Percentiles rank a stretch among this genome's conserved stretches.
These are phyloP conservation scores for Coracias cyanogaster DNA, from an alignment of 2,797 vertebrate genomes.

Conservation along the genomic window DNA sequence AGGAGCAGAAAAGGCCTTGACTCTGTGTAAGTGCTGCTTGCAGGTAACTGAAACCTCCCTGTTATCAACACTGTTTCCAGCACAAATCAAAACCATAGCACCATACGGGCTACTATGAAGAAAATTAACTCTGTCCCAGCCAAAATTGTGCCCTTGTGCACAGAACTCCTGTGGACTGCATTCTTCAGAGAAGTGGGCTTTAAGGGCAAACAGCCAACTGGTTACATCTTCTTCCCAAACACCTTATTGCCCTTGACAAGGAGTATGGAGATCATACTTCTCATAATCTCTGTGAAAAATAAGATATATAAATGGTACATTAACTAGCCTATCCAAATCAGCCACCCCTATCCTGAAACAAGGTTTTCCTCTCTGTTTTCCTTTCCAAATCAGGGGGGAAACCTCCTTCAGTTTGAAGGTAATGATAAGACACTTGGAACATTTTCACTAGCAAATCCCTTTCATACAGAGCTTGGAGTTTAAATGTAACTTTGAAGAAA, in stretches of 20 bases:
- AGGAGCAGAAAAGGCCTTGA: not conserved
- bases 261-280: not conserved
- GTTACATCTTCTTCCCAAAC: not conserved
- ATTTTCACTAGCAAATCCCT: not conserved
- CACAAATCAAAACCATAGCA: not conserved
- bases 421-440: not conserved
- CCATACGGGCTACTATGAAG: rapidly evolving
- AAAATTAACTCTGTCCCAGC: not conserved
- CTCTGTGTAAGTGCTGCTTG: too few species aligned
- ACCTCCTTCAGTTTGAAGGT: not conserved
- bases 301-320: not conserved
- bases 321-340: not conserved
- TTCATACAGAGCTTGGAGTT: not conserved
- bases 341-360: not conserved
- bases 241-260: not conserved
- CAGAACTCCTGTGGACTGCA: not conserved
- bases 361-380: not conserved
- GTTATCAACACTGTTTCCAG: not conserved
- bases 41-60: not conserved
- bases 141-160: not conserved
- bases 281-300: not conserved
- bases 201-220: not conserved
- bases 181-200: not conserved
- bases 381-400: not conserved
- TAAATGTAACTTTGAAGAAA: not conserved